Conservation (phyloP, 2,797 vertebrate species). For the Anomalospiza imberbis region DNA sequence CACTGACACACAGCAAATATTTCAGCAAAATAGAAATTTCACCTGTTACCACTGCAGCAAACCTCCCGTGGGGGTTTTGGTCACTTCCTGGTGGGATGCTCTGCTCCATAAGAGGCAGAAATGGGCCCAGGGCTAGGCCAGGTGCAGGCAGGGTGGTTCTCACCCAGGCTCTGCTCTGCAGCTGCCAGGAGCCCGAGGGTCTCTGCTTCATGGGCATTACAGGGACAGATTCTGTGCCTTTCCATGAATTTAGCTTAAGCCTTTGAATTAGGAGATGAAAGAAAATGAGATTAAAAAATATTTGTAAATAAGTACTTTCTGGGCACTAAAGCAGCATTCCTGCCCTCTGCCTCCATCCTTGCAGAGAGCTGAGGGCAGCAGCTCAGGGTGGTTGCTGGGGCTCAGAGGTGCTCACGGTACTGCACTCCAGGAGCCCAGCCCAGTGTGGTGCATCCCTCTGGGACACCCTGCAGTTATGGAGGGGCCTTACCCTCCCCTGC, state of each 20-base stretch:
- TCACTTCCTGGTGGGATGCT: fast-evolving
- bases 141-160: not conserved
- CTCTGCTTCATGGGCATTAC: no score
- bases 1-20: not conserved
- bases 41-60: not conserved
- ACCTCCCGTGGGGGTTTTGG: fast-evolving
- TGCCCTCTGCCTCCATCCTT: not conserved
- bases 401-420: not conserved
- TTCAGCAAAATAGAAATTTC: not conserved
- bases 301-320: not conserved
- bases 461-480: not conserved
- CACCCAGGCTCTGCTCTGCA: not conserved
- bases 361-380: not conserved
- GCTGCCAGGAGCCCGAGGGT: not conserved
- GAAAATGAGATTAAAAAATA: not conserved
- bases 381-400: not conserved
- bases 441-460: fast-evolving
- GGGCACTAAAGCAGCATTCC: not conserved
- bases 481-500: not conserved
- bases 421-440: not conserved
- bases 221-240: not conserved
- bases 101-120: not conserved
- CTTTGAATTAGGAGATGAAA: not conserved
- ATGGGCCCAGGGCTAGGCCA: fast-evolving
- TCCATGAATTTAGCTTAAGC: not conserved